A percentile compares a stretch with the other conserved stretches of the same genome.
phyloP scores from a whole-genome alignment of 2,888 invertebrate genomes.

The Drosophila parthenogenetica region DNA sequence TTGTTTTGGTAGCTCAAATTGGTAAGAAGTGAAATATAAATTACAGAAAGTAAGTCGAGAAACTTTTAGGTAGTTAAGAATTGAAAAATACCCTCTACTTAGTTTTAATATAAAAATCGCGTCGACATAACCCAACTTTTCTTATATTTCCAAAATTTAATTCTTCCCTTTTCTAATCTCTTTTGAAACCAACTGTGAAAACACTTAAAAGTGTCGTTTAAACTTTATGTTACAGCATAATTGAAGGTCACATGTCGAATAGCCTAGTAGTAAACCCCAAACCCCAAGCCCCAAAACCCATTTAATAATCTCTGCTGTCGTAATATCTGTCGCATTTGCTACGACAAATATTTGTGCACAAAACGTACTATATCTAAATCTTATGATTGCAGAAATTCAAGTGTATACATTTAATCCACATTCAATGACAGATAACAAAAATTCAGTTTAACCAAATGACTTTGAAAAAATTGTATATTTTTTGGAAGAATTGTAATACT shows the following conservation, averaged over 20 bases:
- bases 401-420: constrained; percentile 15
- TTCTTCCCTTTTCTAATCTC: not conserved
- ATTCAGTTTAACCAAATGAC: constrained; percentile 39
- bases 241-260: constrained; percentile 2
- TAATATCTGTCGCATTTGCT: constrained; percentile 21
- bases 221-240: not conserved
- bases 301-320: constrained; percentile 1
- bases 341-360: constrained; percentile 50
- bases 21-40: too few relatives aligned
- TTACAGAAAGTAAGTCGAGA: too few relatives aligned
- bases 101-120: too few relatives aligned
- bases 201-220: not conserved
- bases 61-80: too few relatives aligned
- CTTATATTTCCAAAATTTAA: too few relatives aligned
- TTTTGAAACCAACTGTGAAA: not conserved
- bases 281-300: not conserved
- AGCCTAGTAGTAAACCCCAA: not conserved
- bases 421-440: constrained; percentile 22
- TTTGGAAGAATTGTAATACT: constrained; percentile 42
- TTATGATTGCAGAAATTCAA: constrained; percentile 32
- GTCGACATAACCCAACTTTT: too few relatives aligned
- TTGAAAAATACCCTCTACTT: too few relatives aligned
- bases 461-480: constrained; percentile 19
- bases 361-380: constrained; percentile 20
- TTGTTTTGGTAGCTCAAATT: not conserved